These are phyloP conservation scores for Vollenhovia emeryi DNA, from an alignment of 1,140 invertebrate species.

Conservation along the genomic window DNA sequence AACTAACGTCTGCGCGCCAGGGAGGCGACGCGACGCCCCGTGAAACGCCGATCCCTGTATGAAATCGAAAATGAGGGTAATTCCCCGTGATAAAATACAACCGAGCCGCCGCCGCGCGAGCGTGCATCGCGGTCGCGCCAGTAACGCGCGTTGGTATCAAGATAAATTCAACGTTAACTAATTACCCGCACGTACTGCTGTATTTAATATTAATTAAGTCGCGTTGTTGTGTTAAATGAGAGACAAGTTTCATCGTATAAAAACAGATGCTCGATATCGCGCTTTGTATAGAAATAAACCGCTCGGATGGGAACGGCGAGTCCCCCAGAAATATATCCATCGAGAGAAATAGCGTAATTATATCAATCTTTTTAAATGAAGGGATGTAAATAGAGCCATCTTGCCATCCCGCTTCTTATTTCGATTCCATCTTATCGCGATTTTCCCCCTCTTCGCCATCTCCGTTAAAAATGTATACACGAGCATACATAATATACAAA, in stretches of 20 bases:
- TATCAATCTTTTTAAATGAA: not conserved
- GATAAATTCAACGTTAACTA: conserved; percentile 46
- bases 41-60: conserved; percentile 28
- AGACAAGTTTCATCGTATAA: conserved; percentile 5
- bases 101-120: not conserved
- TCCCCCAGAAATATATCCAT: not conserved
- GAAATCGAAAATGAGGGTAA: conserved; percentile 30
- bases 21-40: not conserved
- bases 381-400: not conserved
- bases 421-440: not conserved
- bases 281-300: not conserved
- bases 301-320: not conserved
- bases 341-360: not conserved
- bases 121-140: not conserved
- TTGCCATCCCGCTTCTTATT: not conserved
- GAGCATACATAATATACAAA: not conserved
- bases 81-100: conserved; percentile 42
- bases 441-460: not conserved
- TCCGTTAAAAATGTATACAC: not conserved
- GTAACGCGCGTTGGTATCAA: not conserved
- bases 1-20: conserved; percentile 78
- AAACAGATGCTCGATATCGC: not conserved
- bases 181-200: not conserved
- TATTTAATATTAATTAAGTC: conserved; percentile 36
- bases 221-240: not conserved